Base-by-base conservation (phyloP, 2,797 vertebrate genomes). In the Dendrocincla fuliginosa region DNA sequence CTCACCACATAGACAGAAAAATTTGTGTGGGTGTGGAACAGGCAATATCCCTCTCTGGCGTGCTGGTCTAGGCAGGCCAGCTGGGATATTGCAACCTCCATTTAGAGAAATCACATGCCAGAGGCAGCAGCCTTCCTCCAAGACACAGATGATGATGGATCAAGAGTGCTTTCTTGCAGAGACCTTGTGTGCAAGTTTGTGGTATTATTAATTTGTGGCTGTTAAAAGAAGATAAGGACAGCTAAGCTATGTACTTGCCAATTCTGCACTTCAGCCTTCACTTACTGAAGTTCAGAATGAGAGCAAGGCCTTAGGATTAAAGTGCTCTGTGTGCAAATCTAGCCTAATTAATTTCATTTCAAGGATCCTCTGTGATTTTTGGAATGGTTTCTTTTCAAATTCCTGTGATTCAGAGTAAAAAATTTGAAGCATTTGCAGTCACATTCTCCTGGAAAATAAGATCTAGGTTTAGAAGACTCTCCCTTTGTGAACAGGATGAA, bases 171-270 rank as follows among this genome's bases (percentile, higher is more conserved):
- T 49, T 89, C 91, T 30, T 30, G n/a, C 56, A 41, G 42, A 65
- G 64, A 50, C 91, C 85, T 96, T 95, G 57, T 65, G 63, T 12
- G 1, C 11, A 27, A 35, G 25, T 86, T 71, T n/a, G 41, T 65
- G 63, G 16, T 73, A 41, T 94, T 84, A 87, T 73, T 93, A 49
- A 85, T 94, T 74, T 64, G 44, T 89, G 78, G 63, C 70, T 78
- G 73, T 84, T 92, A n/a, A 84, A 71, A 92, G 56, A 65, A 63
- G 82, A 81, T 91, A 89, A 96, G 61, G 49, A 47, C 46, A 57
- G 44, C 73, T 89, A 7, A 71, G 65, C 73, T 82, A 30, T 56
- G 55, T 89, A 44, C 39, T 90, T 85, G 56, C 16, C 61, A 87
- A 2, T 93, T 94, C 71, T 95, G 37, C 22, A 6, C 73, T 59